Evolutionary conservation across 2,888 invertebrate genomes (phyloP).

Genomic region (Linnaemya tessellans): DNA sequence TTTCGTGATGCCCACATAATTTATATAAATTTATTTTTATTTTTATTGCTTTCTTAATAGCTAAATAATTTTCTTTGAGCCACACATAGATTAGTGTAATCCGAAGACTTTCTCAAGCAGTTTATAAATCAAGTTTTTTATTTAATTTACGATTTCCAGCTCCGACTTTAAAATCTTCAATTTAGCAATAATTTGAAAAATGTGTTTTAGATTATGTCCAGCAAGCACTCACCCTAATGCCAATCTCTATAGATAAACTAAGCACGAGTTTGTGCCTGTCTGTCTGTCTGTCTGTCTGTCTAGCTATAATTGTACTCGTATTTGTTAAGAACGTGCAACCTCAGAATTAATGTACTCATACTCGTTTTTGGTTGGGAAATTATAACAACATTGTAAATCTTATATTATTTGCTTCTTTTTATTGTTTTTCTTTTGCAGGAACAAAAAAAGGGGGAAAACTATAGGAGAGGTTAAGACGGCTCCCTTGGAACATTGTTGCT

Average conservation of each 20-base stretch:
- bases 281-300: background rate
- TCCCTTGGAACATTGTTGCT: conserved; percentile 36
- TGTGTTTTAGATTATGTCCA: background rate
- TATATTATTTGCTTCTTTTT: background rate
- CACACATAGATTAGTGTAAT: background rate
- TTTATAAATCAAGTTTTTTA: background rate
- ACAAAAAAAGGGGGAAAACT: background rate
- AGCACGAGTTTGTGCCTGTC: background rate
- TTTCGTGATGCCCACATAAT: background rate
- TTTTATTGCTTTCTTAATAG: background rate
- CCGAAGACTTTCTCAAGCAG: background rate
- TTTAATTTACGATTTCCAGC: background rate
- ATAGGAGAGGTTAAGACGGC: conserved; percentile 8
- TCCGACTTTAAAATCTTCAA: background rate
- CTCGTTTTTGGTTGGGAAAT: conserved; percentile 33
- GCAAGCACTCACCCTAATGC: background rate
- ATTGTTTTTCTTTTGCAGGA: background rate
- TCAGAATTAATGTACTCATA: conserved; percentile 14
- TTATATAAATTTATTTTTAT: background rate
- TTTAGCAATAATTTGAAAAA: background rate
- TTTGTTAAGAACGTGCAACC: conserved; percentile 21
- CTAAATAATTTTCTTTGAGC: background rate
- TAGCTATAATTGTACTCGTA: too few species aligned
- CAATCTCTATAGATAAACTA: too few species aligned
- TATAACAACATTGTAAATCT: conserved; percentile 28